Conservation (phyloP, 2,113 vertebrate species). For the Argyrosomus japonicus region DNA sequence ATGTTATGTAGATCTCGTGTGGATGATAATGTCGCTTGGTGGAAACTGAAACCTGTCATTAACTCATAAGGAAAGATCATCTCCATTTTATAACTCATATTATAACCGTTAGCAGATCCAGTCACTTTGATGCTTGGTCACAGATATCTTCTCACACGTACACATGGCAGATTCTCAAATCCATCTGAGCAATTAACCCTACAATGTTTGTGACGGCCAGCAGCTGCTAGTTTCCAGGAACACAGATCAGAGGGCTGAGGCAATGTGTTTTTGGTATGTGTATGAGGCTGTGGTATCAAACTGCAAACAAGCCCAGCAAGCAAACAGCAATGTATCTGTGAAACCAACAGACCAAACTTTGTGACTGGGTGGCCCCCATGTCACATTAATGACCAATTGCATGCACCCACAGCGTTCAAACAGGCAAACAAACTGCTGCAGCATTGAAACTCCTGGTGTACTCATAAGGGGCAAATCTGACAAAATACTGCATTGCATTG, state of each 20-base stretch:
- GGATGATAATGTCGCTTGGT: not conserved
- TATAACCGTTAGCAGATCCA: not conserved
- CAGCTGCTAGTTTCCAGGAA: not conserved
- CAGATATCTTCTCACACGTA: conserved; percentile 30
- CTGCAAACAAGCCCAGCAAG: conserved; percentile 41
- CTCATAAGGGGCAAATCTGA: conserved; percentile 4
- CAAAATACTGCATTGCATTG: not conserved
- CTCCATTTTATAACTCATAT: not conserved
- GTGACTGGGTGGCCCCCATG: conserved; percentile 6
- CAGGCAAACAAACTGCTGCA: conserved; percentile 20
- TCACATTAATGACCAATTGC: conserved; percentile 33
- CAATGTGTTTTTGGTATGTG: not conserved
- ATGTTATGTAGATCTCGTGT: not conserved
- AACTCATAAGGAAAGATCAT: not conserved
- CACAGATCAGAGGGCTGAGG: conserved; percentile 39
- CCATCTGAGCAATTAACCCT: conserved; percentile 42
- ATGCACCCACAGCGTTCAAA: conserved; percentile 35
- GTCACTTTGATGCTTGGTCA: conserved; percentile 11
- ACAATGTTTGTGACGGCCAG: conserved; percentile 14
- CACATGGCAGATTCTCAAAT: conserved; percentile 22
- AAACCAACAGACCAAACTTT: conserved; percentile 19
- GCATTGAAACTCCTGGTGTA: conserved; percentile 2
- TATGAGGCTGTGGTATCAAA: conserved; percentile 21
- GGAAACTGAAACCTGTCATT: conserved; percentile 17
- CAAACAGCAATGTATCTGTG: conserved; percentile 17